Evolutionary conservation across 2,797 vertebrate species (phyloP).

Genomic region (Gallirallus australis): DNA sequence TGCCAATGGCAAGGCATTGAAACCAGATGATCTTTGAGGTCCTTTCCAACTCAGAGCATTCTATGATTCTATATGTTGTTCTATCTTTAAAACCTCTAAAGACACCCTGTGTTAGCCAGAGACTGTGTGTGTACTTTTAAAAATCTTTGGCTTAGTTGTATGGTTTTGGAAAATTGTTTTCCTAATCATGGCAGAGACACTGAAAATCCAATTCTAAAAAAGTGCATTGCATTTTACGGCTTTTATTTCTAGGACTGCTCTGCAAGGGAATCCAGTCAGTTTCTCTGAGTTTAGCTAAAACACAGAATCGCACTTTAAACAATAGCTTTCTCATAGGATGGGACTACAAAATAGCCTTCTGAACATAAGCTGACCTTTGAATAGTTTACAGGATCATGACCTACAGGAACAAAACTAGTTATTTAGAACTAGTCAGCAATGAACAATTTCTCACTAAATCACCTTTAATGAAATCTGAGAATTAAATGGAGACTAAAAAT

Average conservation of each 20-base stretch:
- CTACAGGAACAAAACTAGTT: background rate
- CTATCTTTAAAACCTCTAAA: background rate
- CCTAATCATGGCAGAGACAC: background rate
- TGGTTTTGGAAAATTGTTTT: background rate
- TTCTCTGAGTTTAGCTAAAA: background rate
- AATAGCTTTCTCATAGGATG: background rate
- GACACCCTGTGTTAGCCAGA: background rate
- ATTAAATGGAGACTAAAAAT: slow-evolving; percentile 1
- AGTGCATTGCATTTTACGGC: background rate
- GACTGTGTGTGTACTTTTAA: background rate
- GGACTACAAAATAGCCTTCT: background rate
- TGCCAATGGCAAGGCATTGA: too few relatives aligned
- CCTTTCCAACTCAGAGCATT: too few relatives aligned
- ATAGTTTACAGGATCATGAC: background rate
- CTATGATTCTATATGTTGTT: too few relatives aligned
- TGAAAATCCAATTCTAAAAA: background rate
- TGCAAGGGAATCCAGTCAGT: background rate
- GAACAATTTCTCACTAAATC: slow-evolving; percentile 19
- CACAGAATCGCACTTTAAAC: background rate
- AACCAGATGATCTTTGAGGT: too few relatives aligned
- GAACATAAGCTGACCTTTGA: background rate
- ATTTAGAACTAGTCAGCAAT: background rate
- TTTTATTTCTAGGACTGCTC: background rate
- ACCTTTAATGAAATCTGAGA: slow-evolving; percentile 1
- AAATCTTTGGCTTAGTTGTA: background rate